These are phyloP conservation scores for Poicephalus meyeri DNA, from an alignment of 2,113 vertebrate genomes.

Conservation along the genomic window DNA sequence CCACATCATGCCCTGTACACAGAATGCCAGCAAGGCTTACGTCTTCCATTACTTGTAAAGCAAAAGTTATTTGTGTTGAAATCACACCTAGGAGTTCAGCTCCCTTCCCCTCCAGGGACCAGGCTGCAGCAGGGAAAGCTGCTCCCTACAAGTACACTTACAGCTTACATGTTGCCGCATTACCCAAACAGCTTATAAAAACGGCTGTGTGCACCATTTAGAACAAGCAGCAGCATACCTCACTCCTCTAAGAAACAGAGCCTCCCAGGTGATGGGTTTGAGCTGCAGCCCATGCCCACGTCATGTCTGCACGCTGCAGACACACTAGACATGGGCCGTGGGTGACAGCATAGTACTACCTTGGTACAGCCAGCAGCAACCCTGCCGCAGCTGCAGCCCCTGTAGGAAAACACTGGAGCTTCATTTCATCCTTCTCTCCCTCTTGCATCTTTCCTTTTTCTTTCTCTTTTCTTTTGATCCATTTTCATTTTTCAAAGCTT, in stretches of 20 bases:
- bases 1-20: neutral
- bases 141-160: accelerated
- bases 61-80: neutral
- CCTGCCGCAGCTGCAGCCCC: neutral
- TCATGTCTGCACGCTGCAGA: neutral
- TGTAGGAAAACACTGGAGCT: neutral
- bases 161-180: accelerated
- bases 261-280: no score
- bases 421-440: neutral
- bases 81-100: neutral
- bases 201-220: accelerated
- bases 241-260: neutral
- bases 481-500: neutral
- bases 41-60: neutral
- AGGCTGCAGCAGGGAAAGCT: neutral
- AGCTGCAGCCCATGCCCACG: neutral
- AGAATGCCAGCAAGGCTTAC: accelerated
- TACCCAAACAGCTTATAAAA: neutral
- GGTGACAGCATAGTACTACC: neutral
- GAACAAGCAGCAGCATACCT: neutral
- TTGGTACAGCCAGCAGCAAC: neutral
- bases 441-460: neutral
- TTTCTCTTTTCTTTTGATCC: neutral
- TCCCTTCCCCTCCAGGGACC: neutral
- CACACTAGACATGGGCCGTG: neutral